A percentile compares a stretch with the other conserved stretches of the same genome.
These are phyloP conservation scores for Pseudochaenichthys georgianus DNA, from an alignment of 2,797 vertebrate species.

Conservation along the genomic window DNA sequence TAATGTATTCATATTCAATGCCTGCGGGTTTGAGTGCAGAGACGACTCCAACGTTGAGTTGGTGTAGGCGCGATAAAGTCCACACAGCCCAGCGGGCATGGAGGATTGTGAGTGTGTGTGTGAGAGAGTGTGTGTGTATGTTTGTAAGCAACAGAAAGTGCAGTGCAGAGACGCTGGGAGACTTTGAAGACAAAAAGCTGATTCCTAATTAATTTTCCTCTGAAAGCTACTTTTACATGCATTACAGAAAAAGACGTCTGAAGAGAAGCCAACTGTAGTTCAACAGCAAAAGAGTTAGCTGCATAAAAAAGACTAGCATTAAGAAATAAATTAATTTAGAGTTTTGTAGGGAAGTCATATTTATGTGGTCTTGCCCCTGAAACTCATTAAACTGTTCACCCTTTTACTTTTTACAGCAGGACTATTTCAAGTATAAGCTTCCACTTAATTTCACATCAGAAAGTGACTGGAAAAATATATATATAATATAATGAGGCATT, in stretches of 20 bases:
- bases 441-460: constrained; percentile 23
- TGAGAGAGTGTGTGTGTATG: constrained; percentile 20
- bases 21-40: constrained; percentile 54
- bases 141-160: constrained; percentile 61
- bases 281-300: constrained; percentile 37
- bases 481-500: neutral
- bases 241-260: constrained; percentile 44
- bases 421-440: constrained; percentile 6
- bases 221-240: constrained; percentile 68
- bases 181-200: constrained; percentile 76
- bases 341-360: constrained; percentile 26
- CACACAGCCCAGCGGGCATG: constrained; percentile 61
- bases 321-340: constrained; percentile 19
- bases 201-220: constrained; percentile 78
- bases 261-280: constrained; percentile 49
- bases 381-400: constrained; percentile 23
- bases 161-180: constrained; percentile 42
- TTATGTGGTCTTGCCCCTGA: constrained; percentile 12
- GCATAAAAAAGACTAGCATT: constrained; percentile 26
- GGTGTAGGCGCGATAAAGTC: constrained; percentile 64
- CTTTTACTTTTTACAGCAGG: constrained; percentile 4
- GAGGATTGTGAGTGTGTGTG: constrained; percentile 31
- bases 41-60: constrained; percentile 57
- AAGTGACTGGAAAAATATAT: neutral
- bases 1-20: constrained; percentile 67